Base-by-base conservation (phyloP, 2,797 vertebrate species). In the Chelon labrosus region DNA sequence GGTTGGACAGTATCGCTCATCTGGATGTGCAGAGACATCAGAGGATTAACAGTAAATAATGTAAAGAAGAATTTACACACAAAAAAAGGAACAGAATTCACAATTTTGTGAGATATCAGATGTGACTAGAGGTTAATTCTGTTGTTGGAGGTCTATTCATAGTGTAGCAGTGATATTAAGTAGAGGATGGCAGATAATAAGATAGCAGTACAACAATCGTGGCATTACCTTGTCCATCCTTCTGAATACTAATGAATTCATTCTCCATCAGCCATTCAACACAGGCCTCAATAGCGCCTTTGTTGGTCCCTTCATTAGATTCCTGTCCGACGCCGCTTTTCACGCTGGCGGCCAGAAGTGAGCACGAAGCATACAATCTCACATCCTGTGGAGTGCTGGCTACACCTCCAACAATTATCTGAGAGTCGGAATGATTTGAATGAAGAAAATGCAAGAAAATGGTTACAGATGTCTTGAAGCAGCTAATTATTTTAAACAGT, bases 381-480 rank as follows among this genome's bases (percentile, higher is more conserved):
- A 99, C 96, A 80, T 99, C 97, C 69, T 95, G 91, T 25, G 97
- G 95, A 35, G 96, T 96, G 83, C 88, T 96, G 83, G 98, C 98
- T 56, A 98, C 94, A 61, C 97, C 96, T 39, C 97, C 95, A 14
- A 97, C 97, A 57, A 99, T 96, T 83, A 99, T 97, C 98, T 99
- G 91, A 59, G 58, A 78, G 65, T 39, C 25, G 9, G 50, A 13
- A 63, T 27, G 19, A 69, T 31, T 22, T 11, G 22, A 52, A 69
- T 56, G 25, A 51, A 39, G 1, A 31, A 19, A 14, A 31, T 31
- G 31, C 31, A 31, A 41, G 11, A 63, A 51, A 65, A 60, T 14
- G 56, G 20, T 37, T 20, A 10, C 1, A 35, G 19, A 37, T 6
- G 42, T 49, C 5, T 44, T 20, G 4, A 46, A 5, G 0, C 10